Base-by-base conservation (phyloP, 2,113 vertebrate genomes). In the Sebastes fasciatus region DNA sequence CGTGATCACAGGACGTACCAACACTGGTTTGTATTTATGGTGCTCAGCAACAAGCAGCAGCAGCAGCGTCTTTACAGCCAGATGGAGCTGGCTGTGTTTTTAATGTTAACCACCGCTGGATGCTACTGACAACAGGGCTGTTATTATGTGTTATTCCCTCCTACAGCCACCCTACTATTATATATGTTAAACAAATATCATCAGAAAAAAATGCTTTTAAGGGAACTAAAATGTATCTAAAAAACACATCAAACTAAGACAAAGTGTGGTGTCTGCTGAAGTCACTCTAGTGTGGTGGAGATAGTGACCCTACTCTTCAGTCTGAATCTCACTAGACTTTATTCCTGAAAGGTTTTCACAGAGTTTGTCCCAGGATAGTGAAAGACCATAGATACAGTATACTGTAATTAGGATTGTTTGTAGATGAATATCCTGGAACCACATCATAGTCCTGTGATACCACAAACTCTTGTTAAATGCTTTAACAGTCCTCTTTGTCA, bases 1-100 rank as follows among this genome's bases (percentile, higher is more conserved):
- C 0, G 12, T 1, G 17, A 71, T 80, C 40, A 68, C 16, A 63
- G 55, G n/a, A 65, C 4, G 40, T 21, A 21, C 7, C 5, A 19
- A 43, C 11, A 26, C 13, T 12, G 2, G 5, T 43, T 62, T 34
- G 7, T 80, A 46, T 65, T 77, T 45, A 54, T 23, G n/a, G 63
- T 72, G 68, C 68, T 19, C 9, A 66, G 69, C 76, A 80, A 85
- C 83, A 26, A 79, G 51, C 67, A 51, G 48, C 63, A 79, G 51
- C 67, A 51, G 48, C 63, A 43, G 42, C 8, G 9, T 52, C 26
- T 60, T 60, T 42, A 45, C 45, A 67, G 61, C 9, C 21, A 16
- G 34, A 74, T 34, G 16, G 34, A 62, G 13, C 42, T 19, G 48
- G 11, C 77, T 51, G 16, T 57, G 26, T 60, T 80, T 69, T 74